Conservation (phyloP, 1,140 invertebrate genomes). For the Pinna nobilis region DNA sequence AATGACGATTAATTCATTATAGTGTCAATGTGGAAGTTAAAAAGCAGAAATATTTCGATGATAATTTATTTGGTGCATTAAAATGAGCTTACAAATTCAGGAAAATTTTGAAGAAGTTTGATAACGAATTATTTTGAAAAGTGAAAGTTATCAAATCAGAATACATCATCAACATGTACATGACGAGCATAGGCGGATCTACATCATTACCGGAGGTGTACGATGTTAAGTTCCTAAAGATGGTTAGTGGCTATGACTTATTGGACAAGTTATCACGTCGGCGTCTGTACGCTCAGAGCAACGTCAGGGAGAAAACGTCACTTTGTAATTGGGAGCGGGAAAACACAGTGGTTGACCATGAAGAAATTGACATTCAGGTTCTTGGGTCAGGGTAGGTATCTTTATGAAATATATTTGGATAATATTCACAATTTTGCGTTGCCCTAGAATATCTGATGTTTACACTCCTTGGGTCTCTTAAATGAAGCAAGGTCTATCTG, state of each 20-base stretch:
- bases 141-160: no score
- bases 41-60: no score
- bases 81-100: no score
- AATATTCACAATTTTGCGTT: no score
- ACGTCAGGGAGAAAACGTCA: conserved; percentile 24
- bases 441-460: no score
- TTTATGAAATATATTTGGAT: not conserved
- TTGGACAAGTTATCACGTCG: conserved; percentile 31
- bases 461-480: no score
- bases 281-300: conserved; percentile 19
- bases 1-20: no score
- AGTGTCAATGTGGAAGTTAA: no score
- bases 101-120: no score
- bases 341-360: not conserved
- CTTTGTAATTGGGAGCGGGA: conserved; percentile 2
- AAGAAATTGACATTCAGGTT: not conserved
- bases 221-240: not conserved
- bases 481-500: no score
- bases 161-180: conserved; percentile 1
- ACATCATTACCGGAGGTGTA: not conserved
- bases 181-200: not conserved
- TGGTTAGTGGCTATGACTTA: conserved; percentile 32
- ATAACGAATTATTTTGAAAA: no score
- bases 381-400: not conserved
- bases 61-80: no score